phyloP scores from a whole-genome alignment of 2,113 vertebrate species.

The Uropsilus gracilis region DNA sequence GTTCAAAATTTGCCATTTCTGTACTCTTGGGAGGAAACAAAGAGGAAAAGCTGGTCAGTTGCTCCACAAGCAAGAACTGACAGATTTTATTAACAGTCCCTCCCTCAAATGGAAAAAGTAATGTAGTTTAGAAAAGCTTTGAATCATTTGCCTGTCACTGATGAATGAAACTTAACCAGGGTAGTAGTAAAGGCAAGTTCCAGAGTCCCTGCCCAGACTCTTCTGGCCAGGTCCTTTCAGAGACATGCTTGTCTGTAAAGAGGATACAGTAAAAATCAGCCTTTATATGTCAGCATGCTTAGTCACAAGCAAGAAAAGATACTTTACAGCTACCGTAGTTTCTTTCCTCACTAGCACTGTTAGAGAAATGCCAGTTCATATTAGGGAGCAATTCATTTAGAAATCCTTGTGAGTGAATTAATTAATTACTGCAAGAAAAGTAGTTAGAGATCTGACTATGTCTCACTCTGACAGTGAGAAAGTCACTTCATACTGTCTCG shows the following conservation, averaged over 20 bases:
- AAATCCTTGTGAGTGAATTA: neutral
- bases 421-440: neutral
- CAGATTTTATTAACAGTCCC: neutral
- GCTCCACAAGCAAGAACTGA: neutral
- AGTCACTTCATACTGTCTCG: neutral
- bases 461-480: neutral
- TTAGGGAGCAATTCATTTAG: neutral
- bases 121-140: neutral
- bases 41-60: neutral
- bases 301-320: neutral
- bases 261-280: neutral
- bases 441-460: neutral
- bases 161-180: neutral
- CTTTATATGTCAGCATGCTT: neutral
- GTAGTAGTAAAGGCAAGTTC: fast-evolving
- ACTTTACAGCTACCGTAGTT: neutral
- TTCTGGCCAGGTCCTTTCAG: neutral
- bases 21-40: neutral
- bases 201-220: neutral
- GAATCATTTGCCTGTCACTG: too few relatives aligned
- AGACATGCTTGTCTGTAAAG: neutral
- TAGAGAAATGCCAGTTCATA: neutral
- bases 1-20: neutral
- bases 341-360: neutral
- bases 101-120: neutral